Conservation (phyloP, 1,140 invertebrate genomes). For the Drosophila pandora region DNA sequence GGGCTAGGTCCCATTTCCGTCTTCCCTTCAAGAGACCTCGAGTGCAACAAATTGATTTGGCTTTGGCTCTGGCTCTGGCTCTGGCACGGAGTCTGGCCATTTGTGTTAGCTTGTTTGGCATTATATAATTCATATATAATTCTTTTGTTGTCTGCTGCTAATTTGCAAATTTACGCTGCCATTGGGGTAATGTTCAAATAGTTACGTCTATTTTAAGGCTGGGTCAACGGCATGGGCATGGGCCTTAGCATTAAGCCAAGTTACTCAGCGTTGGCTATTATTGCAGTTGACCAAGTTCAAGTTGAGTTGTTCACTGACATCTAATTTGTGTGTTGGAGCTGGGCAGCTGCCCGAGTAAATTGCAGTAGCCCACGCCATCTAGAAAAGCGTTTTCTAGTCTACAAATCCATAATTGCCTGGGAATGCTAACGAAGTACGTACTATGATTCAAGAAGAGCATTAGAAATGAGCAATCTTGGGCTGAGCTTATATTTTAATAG, state of each 20-base stretch:
- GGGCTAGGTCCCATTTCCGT: slow-evolving; percentile 52
- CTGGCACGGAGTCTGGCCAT: slow-evolving; percentile 19
- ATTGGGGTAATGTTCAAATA: slow-evolving; percentile 62
- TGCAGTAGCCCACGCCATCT: slow-evolving; percentile 53
- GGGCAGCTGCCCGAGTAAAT: slow-evolving; percentile 38
- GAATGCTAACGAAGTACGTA: slow-evolving; percentile 7
- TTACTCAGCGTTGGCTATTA: neutral
- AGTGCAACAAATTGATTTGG: slow-evolving; percentile 71
- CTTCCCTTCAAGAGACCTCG: slow-evolving; percentile 47
- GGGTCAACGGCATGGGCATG: slow-evolving; percentile 2
- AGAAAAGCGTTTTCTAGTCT: slow-evolving; percentile 12
- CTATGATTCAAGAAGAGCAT: neutral
- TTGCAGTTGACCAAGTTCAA: slow-evolving; percentile 42
- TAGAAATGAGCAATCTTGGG: slow-evolving; percentile 8
- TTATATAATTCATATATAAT: slow-evolving; percentile 76
- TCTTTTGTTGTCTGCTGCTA: slow-evolving; percentile 74
- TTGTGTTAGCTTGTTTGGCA: slow-evolving; percentile 55
- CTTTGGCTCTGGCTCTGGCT: slow-evolving; percentile 16
- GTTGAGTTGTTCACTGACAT: slow-evolving; percentile 59
- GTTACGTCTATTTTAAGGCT: neutral
- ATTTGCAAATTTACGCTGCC: slow-evolving; percentile 68
- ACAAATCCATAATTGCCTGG: slow-evolving; percentile 41
- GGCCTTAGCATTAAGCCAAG: neutral
- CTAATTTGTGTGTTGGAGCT: slow-evolving; percentile 46
- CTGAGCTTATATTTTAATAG: neutral